Evolutionary conservation across 2,888 invertebrate genomes (phyloP).

Genomic region (Plutella xylostella): DNA sequence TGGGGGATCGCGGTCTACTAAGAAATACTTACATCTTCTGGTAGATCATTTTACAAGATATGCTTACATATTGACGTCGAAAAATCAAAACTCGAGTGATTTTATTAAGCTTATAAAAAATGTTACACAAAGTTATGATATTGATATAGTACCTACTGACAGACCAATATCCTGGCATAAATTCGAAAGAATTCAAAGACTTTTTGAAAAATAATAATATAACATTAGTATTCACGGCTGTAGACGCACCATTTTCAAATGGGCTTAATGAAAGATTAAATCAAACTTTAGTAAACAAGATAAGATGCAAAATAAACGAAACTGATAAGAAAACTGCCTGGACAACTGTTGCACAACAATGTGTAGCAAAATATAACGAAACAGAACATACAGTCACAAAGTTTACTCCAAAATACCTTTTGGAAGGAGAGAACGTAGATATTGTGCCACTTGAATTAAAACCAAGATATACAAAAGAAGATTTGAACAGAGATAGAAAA

Average conservation of each 20-base stretch:
- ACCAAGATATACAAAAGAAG: slow-evolving; percentile 9
- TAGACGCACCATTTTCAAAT: slow-evolving; percentile 22
- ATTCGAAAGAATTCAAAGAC: slow-evolving; percentile 20
- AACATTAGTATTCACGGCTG: slow-evolving; percentile 25
- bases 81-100: slow-evolving; percentile 20
- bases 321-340: slow-evolving; percentile 20
- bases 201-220: slow-evolving; percentile 14
- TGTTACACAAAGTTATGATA: neutral
- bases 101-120: slow-evolving; percentile 14
- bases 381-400: slow-evolving; percentile 26
- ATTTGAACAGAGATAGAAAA: slow-evolving; percentile 18
- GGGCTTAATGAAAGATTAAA: slow-evolving; percentile 23
- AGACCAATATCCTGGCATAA: slow-evolving; percentile 25
- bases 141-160: slow-evolving; percentile 10
- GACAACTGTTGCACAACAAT: slow-evolving; percentile 26
- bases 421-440: slow-evolving; percentile 21
- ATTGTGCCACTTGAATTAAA: slow-evolving; percentile 22
- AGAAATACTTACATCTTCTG: slow-evolving; percentile 22
- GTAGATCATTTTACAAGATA: slow-evolving; percentile 21
- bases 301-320: slow-evolving; percentile 25
- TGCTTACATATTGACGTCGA: slow-evolving; percentile 8
- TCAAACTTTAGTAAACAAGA: slow-evolving; percentile 25
- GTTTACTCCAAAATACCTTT: slow-evolving; percentile 23
- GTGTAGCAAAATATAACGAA: slow-evolving; percentile 24
- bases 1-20: slow-evolving; percentile 21